Base-by-base conservation (phyloP, 2,888 invertebrate genomes). In the Macaria notata region DNA sequence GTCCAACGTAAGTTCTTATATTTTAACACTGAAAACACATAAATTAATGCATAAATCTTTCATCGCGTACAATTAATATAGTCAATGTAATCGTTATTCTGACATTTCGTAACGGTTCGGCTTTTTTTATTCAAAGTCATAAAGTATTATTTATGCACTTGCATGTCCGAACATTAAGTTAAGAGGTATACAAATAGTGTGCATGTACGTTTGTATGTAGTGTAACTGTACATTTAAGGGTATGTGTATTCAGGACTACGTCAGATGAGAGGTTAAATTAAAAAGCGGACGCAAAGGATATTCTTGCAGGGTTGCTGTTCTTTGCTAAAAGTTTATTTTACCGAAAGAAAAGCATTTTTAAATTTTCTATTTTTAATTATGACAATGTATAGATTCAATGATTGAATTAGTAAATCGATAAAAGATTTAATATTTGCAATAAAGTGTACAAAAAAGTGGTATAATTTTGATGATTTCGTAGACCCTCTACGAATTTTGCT, bases 181-280 rank as follows among this genome's bases (percentile, higher is more conserved):
- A 19, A 41, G 9, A 41, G 41, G 5, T 4, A 9, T n/a, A 41
- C 41, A 41, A 3, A 41, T 9, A 41, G 33, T 6, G 33, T 36
- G 33, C 3, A 36, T 36, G 38, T 48, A 38, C 19, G 54, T 46
- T 46, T 42, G 64, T 60, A 59, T 55, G 61, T 60, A 59, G 60
- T 43, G 31, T 52, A 57, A 50, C 58, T 49, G 58, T 38, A 42
- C 47, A 53, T 71, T 71, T 81, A 81, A 84, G 82, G 83, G 83
- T 77, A 72, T 84, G 83, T 86, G 83, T 84, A 82, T 78, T 83
- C 85, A 86, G 82, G 80, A 64, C 83, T 75, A 77, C 82, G 81
- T 86, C 86, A 86, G 88, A 84, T 85, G 86, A 78, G 74, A 78
- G 76, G 81, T 84, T 81, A 85, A 87, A 85, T 88, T 86, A 87